Conservation (phyloP, 2,888 invertebrate genomes). For the Eupithecia tripunctaria region DNA sequence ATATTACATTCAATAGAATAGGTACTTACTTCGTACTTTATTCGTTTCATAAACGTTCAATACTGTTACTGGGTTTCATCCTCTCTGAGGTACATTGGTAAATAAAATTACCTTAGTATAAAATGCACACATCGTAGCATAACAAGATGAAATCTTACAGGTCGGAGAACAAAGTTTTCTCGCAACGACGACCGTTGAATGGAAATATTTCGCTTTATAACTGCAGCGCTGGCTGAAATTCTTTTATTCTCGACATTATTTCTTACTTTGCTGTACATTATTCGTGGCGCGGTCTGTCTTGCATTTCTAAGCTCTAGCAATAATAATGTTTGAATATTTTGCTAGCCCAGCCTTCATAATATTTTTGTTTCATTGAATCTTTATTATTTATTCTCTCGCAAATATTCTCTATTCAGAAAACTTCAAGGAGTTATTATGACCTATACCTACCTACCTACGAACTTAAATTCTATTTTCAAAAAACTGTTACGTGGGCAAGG, state of each 20-base stretch:
- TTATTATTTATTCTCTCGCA: no score
- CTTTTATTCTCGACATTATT: conserved; percentile 28
- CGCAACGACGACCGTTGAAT: conserved; percentile 27
- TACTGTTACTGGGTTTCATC: background rate
- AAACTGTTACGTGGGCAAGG: no score
- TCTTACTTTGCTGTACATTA: conserved; percentile 23
- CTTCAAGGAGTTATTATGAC: no score
- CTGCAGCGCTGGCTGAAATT: conserved; percentile 24
- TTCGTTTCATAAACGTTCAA: background rate
- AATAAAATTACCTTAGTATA: background rate
- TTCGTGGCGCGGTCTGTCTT: conserved; percentile 16
- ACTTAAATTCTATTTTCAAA: no score
- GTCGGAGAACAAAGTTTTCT: conserved; percentile 25
- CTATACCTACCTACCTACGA: no score
- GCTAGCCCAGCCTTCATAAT: background rate
- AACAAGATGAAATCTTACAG: conserved; percentile 23
- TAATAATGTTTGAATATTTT: conserved; percentile 5
- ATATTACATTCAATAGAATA: background rate
- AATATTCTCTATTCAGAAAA: no score
- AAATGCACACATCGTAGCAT: background rate
- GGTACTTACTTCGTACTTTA: no score
- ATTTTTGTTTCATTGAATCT: no score
- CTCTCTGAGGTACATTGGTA: background rate
- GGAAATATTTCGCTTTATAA: conserved; percentile 32
- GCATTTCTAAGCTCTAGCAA: conserved; percentile 17